Evolutionary conservation across 2,113 vertebrate genomes (phyloP).

Genomic region (Anseranas semipalmata): DNA sequence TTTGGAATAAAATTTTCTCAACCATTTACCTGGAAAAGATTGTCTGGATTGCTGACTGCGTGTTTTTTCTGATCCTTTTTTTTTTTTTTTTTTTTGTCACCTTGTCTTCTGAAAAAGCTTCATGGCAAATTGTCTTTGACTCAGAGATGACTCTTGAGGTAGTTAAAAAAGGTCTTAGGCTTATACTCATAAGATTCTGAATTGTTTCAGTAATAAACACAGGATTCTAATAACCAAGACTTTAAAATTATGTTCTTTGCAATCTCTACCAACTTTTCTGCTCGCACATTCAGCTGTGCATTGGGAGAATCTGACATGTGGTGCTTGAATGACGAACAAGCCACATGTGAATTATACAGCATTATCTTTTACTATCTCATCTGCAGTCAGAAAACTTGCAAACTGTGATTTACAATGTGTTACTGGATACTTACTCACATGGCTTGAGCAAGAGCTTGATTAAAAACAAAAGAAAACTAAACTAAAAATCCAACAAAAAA

Average conservation of each 20-base stretch:
- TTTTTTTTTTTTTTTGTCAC: not conserved
- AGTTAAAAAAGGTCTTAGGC: not conserved
- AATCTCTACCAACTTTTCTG: not conserved
- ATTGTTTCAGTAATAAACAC: not conserved
- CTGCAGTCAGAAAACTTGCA: constrained; percentile 46
- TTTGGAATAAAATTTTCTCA: not conserved
- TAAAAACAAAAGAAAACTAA: constrained; percentile 62
- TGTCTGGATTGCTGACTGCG: not conserved
- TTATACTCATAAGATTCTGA: not conserved
- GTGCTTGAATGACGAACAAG: constrained; percentile 46
- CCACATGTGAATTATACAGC: constrained; percentile 41
- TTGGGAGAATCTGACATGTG: constrained; percentile 32
- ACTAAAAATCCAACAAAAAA: constrained; percentile 11
- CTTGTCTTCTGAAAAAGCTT: not conserved
- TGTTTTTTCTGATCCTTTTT: not conserved
- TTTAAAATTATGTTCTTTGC: not conserved
- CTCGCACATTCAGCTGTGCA: not conserved
- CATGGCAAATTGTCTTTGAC: not conserved
- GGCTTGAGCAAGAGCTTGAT: constrained; percentile 46
- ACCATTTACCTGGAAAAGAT: not conserved
- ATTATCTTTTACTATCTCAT: constrained; percentile 65
- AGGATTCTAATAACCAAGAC: not conserved
- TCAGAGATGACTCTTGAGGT: not conserved
- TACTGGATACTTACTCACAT: constrained; percentile 46
- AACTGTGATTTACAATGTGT: constrained; percentile 63